Base-by-base conservation (phyloP, 2,888 invertebrate species). In the Entomobrya proxima region DNA sequence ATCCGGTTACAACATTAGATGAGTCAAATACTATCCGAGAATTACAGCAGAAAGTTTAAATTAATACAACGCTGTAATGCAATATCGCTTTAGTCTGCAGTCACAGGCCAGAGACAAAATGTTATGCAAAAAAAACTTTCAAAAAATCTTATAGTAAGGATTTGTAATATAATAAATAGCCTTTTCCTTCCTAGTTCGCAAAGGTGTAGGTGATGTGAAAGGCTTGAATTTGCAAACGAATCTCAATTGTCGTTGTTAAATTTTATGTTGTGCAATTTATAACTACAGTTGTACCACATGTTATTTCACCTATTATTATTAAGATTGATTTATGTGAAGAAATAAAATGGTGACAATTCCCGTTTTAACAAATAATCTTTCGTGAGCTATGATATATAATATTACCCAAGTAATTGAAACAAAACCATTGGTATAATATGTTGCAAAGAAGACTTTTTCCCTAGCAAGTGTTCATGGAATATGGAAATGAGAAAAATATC, bases 221-320 rank as follows among this genome's bases (percentile, higher is more conserved):
- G 79, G 79, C 67, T 67, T 27, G 13, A 37, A 44, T 21, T 61
- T 32, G 27, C 30, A 78, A 64, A 64, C 67, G 67, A 79, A 79
- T 67, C 78, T 79, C 78, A 64, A n/a, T 79, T 78, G 64, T 67
- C 78, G 78, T 79, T 67, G 67, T 79, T 67, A 47, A 67, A 67
- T 40, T 7, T 61, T 30, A 24, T 69, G 40, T 24, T 69, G 40
- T 69, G 11, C 67, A 69, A 69, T 40, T 40, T 69, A 32, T 32
- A 27, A 58, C 30, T 27, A 11, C 7, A 24, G 58, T 7, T 18
- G 52, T 61, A 61, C 15, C 61, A 61, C 32, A 61, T 61, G 61
- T 61, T 61, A n/a, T n/a, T n/a, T n/a, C n/a, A n/a, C n/a, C n/a
- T n/a, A n/a, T 32, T 61, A 9, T n/a, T 61, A n/a, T 24, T 55